phyloP scores from a whole-genome alignment of 1,140 invertebrate species.

The Drosophila novamexicana region DNA sequence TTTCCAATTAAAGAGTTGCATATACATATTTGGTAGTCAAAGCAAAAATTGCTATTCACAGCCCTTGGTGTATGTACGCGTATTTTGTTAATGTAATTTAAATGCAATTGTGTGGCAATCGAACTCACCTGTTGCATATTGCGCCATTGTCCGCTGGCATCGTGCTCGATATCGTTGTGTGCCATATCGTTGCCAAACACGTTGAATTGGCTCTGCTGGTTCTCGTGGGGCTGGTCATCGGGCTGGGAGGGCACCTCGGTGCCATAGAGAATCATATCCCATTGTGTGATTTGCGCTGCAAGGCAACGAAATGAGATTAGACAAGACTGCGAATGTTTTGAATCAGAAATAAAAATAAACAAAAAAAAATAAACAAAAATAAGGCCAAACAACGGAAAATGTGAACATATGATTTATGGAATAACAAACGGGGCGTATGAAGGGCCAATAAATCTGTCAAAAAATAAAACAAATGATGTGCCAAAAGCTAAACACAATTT shows the following conservation, averaged over 20 bases:
- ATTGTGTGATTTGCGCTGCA: conserved; percentile 87
- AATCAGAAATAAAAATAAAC: conserved; percentile 35
- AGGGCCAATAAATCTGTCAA: conserved; percentile 38
- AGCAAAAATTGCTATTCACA: background rate
- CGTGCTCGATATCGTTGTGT: conserved; percentile 73
- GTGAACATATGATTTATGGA: conserved; percentile 51
- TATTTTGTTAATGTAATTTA: background rate
- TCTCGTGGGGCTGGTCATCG: conserved; percentile 78
- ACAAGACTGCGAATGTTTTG: conserved; percentile 8
- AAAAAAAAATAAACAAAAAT: conserved; percentile 20
- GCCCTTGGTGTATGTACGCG: too few species aligned
- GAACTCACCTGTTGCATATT: conserved; percentile 83
- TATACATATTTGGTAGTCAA: too few species aligned
- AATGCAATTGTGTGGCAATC: conserved; percentile 1
- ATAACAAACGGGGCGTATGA: conserved; percentile 46
- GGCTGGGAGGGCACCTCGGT: conserved; percentile 88
- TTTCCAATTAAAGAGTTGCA: background rate
- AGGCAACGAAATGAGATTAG: conserved; percentile 40
- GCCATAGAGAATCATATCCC: conserved; percentile 91
- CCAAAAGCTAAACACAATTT: conserved; percentile 61
- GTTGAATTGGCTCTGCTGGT: conserved; percentile 49
- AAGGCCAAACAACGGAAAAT: conserved; percentile 35
- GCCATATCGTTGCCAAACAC: conserved; percentile 68
- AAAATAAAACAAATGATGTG: conserved; percentile 64
- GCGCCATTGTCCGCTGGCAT: conserved; percentile 77